Percentiles rank a stretch among this genome's conserved stretches.
Evolutionary conservation across 1,140 invertebrate genomes (phyloP).

Genomic region (Thrips palmi): DNA sequence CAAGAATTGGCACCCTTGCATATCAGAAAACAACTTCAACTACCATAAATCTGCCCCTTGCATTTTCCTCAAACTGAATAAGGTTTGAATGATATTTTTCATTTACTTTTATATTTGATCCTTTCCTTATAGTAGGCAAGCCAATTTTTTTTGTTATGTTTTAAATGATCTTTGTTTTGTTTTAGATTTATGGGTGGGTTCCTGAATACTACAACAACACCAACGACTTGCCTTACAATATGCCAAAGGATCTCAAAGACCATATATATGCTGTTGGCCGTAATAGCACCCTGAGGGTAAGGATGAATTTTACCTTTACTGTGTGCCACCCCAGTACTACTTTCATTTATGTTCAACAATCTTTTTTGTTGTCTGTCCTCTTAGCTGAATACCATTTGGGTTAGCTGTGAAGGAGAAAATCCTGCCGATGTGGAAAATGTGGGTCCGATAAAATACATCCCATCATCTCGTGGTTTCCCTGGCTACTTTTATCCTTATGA

Average conservation of each 20-base stretch:
- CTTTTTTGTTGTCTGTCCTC: slow-evolving; percentile 5
- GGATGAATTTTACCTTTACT: no score
- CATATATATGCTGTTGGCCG: slow-evolving; percentile 30
- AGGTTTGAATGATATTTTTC: slow-evolving; percentile 23
- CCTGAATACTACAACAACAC: slow-evolving; percentile 56
- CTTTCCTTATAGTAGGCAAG: not conserved
- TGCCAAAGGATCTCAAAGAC: slow-evolving; percentile 55
- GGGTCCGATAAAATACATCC: slow-evolving; percentile 54
- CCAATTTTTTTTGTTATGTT: not conserved
- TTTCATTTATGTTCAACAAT: no score
- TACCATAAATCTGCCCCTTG: slow-evolving; percentile 37
- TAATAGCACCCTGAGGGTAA: no score
- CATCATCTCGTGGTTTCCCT: slow-evolving; percentile 47
- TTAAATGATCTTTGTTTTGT: slow-evolving; percentile 11
- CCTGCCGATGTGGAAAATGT: slow-evolving; percentile 77
- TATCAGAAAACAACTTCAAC: slow-evolving; percentile 31
- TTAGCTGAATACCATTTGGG: slow-evolving; percentile 56
- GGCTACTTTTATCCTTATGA: slow-evolving; percentile 67
- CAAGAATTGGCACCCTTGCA: slow-evolving; percentile 28
- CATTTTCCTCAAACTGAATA: slow-evolving; percentile 44
- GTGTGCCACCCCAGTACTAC: no score
- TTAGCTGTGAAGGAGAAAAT: slow-evolving; percentile 77
- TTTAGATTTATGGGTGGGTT: slow-evolving; percentile 63
- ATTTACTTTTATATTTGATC: slow-evolving; percentile 4
- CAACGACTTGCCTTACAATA: slow-evolving; percentile 42